Evolutionary conservation across 2,888 invertebrate genomes (phyloP).

Genomic region (Pseudoips prasinana): DNA sequence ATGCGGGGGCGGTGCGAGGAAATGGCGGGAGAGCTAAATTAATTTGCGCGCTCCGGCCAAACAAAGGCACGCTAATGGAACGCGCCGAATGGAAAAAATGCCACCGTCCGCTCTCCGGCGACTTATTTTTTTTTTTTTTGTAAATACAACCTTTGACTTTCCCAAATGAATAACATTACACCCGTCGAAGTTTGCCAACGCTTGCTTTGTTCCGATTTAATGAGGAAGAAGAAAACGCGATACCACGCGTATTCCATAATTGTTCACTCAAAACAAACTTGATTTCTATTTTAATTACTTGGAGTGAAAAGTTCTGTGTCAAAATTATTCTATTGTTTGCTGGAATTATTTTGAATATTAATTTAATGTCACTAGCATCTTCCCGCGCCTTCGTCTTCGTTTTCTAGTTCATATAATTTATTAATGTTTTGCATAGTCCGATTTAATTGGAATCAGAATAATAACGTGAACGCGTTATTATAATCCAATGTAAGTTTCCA

Average conservation of each 20-base stretch:
- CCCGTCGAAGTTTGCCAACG: constrained; percentile 67
- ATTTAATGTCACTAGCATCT: no score
- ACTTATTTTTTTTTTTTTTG: constrained; percentile 76
- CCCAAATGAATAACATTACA: constrained; percentile 80
- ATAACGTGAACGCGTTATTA: no score
- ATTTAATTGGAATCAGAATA: no score
- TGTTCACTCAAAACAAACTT: constrained; percentile 63
- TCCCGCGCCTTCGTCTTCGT: no score
- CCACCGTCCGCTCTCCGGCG: constrained; percentile 80
- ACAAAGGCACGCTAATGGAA: constrained; percentile 83
- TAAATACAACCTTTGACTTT: constrained; percentile 81
- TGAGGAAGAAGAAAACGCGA: constrained; percentile 66
- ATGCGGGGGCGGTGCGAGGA: constrained; percentile 65
- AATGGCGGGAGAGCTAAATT: constrained; percentile 82
- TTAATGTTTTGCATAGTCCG: no score
- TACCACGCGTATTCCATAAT: constrained; percentile 59
- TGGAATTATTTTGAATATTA: constrained; percentile 21
- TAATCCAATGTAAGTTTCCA: no score
- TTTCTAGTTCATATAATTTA: no score
- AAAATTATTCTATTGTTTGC: constrained; percentile 39
- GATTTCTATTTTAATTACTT: constrained; percentile 59
- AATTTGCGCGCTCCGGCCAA: constrained; percentile 82
- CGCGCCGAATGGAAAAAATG: constrained; percentile 82
- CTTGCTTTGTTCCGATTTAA: constrained; percentile 72
- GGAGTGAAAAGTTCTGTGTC: constrained; percentile 50